Percentiles rank a stretch among this genome's conserved stretches.
These are phyloP conservation scores for Lucinisca nassula DNA, from an alignment of 2,888 invertebrate genomes.

Conservation along the genomic window DNA sequence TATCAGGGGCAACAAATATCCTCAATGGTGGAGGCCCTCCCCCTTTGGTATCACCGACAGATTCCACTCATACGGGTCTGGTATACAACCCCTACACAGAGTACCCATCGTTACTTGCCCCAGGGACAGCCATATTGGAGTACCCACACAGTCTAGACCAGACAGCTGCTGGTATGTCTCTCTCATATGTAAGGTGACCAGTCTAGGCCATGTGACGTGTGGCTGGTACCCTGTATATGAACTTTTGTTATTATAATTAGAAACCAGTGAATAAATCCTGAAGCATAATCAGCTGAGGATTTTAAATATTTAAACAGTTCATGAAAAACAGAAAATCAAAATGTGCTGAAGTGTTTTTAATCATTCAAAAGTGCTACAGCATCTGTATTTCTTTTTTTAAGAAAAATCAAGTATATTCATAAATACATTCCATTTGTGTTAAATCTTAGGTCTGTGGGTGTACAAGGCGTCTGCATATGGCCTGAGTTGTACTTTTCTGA, in stretches of 20 bases:
- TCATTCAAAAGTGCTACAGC: not conserved
- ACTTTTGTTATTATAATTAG: not conserved
- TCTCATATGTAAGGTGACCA: conserved; percentile 71
- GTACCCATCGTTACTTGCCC: conserved; percentile 74
- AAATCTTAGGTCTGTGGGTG: no score
- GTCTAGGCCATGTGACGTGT: not conserved
- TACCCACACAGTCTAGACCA: conserved; percentile 82
- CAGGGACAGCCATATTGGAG: conserved; percentile 79
- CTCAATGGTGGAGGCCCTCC: conserved; percentile 88
- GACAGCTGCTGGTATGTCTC: conserved; percentile 83
- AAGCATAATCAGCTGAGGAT: not conserved
- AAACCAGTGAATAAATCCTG: conserved; percentile 1
- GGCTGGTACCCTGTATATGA: not conserved
- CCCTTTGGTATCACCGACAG: conserved; percentile 90
- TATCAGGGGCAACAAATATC: conserved; percentile 72
- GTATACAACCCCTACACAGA: conserved; percentile 83
- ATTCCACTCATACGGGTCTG: conserved; percentile 90
- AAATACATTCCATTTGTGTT: no score
- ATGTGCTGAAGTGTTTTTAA: not conserved
- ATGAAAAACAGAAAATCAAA: not conserved
- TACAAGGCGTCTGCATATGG: no score
- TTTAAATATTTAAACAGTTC: not conserved
- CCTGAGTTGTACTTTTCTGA: no score
- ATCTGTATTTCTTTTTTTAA: not conserved
- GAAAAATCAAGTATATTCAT: no score